These are phyloP conservation scores for Scartelaos histophorus DNA, from an alignment of 2,113 vertebrate species.

Conservation along the genomic window DNA sequence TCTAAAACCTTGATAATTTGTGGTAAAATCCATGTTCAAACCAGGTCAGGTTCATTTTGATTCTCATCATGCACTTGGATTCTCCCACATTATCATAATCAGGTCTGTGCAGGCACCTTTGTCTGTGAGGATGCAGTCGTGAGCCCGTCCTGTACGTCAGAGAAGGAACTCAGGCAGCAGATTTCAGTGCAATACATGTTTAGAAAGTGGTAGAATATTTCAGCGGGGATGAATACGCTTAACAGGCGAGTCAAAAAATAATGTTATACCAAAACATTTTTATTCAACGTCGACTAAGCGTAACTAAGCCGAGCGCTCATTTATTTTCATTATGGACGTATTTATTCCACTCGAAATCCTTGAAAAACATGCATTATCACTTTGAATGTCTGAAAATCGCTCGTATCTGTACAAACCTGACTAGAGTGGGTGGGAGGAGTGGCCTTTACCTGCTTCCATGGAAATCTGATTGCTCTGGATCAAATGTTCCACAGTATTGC, in stretches of 20 bases:
- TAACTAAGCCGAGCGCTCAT: too few relatives aligned
- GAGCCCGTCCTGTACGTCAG: background rate
- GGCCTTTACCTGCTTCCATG: too few relatives aligned
- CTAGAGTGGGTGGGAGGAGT: too few relatives aligned
- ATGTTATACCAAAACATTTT: background rate
- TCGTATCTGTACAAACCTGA: too few relatives aligned
- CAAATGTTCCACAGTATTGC: too few relatives aligned
- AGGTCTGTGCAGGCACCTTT: background rate
- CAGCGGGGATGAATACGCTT: background rate
- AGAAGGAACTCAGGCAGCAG: background rate
- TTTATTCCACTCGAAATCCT: too few relatives aligned
- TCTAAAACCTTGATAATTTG: background rate
- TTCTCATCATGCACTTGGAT: constrained; percentile 50
- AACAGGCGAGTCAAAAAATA: background rate
- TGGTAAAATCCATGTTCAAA: constrained; percentile 13
- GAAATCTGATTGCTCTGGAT: too few relatives aligned
- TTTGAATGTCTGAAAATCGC: too few relatives aligned
- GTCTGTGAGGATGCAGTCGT: background rate
- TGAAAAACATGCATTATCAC: too few relatives aligned
- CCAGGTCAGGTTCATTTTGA: constrained; percentile 10
- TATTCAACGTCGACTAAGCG: too few relatives aligned
- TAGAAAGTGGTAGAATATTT: background rate
- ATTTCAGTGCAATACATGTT: background rate
- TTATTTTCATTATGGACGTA: too few relatives aligned
- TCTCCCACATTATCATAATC: constrained; percentile 42